A percentile compares a stretch with the other conserved stretches of the same genome.
phyloP scores from a whole-genome alignment of 2,797 vertebrate species.

The Parotocinclus haroldoi region DNA sequence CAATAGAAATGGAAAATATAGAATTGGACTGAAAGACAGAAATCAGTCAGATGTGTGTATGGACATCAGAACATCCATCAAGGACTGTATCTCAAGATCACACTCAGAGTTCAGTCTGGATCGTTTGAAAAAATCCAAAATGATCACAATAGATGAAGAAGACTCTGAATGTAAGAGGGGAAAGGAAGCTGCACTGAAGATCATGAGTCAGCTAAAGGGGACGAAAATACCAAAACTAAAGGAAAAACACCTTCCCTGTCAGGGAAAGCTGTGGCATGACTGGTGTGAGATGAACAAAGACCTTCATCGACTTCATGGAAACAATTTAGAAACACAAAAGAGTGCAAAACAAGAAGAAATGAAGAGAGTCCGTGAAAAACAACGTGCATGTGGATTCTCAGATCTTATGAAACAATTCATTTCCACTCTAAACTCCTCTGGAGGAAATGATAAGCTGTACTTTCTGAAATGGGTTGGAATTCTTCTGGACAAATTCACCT shows the following conservation, averaged over 20 bases:
- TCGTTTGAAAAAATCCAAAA: neutral
- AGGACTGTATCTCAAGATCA: conserved; percentile 7
- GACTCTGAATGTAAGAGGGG: conserved; percentile 44
- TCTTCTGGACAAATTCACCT: conserved; percentile 44
- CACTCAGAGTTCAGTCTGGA: conserved; percentile 13
- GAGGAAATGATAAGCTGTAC: conserved; percentile 47
- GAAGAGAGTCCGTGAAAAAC: conserved; percentile 36
- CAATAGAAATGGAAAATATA: too few species aligned
- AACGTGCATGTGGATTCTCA: conserved; percentile 53
- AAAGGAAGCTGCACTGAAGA: conserved; percentile 45
- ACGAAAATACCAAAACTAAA: conserved; percentile 58
- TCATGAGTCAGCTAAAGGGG: conserved; percentile 48
- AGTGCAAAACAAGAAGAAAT: conserved; percentile 59
- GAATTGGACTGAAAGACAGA: conserved; percentile 64
- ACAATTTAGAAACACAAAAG: conserved; percentile 60
- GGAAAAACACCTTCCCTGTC: conserved; percentile 64
- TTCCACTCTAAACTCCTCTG: conserved; percentile 29
- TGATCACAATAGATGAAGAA: conserved; percentile 63
- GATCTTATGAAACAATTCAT: conserved; percentile 53
- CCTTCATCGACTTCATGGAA: conserved; percentile 50
- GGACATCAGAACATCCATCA: conserved; percentile 50
- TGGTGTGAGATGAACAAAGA: conserved; percentile 75
- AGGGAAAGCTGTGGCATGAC: conserved; percentile 67
- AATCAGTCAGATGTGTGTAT: conserved; percentile 59
- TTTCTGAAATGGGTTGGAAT: conserved; percentile 69